These are phyloP conservation scores for Hemistola chrysoprasaria DNA, from an alignment of 2,888 invertebrate genomes.

Conservation along the genomic window DNA sequence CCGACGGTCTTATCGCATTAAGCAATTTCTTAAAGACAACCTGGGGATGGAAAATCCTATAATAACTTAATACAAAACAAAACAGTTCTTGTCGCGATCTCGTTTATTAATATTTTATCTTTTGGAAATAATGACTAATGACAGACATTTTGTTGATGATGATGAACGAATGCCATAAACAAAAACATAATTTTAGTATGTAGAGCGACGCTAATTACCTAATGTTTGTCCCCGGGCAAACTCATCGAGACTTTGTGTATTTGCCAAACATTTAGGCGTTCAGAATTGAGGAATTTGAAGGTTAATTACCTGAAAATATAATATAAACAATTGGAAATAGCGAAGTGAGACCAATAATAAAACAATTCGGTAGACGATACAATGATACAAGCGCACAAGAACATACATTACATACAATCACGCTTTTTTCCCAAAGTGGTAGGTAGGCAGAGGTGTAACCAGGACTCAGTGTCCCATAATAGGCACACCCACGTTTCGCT, in stretches of 20 bases:
- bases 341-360: constrained; percentile 18
- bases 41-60: no score
- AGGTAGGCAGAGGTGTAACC: no score
- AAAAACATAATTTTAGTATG: constrained; percentile 28
- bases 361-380: constrained; percentile 17
- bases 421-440: no score
- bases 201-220: constrained; percentile 54
- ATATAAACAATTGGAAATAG: constrained; percentile 59
- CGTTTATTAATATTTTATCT: no score
- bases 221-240: constrained; percentile 58
- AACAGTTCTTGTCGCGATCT: no score
- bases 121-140: no score
- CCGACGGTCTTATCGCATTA: no score
- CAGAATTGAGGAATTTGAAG: constrained; percentile 73
- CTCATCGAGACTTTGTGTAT: constrained; percentile 68
- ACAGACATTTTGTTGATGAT: not conserved
- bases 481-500: no score
- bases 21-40: no score
- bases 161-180: constrained; percentile 17
- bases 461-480: no score
- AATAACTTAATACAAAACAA: no score
- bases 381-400: constrained; percentile 27
- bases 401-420: constrained; percentile 22
- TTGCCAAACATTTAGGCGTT: constrained; percentile 70
- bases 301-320: constrained; percentile 79